Base-by-base conservation (phyloP, 2,113 vertebrate species). In the Aramus guarauna region DNA sequence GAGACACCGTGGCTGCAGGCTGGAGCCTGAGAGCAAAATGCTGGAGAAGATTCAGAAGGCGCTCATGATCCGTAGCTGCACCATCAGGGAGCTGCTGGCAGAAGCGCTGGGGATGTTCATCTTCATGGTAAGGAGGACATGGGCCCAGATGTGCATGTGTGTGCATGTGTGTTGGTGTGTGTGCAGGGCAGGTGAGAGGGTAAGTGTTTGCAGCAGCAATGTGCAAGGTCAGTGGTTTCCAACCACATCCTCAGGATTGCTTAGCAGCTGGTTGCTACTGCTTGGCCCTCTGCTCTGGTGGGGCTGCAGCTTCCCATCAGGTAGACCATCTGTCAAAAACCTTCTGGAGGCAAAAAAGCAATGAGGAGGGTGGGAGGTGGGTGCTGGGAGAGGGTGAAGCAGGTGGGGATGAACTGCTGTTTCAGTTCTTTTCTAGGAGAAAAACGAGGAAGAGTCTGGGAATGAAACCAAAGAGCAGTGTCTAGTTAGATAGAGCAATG, bases 61-160 rank as follows among this genome's bases (percentile, higher is more conserved):
- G 0, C 5, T 98, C 48, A 88, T 6, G 3, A 71, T 98, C 45
- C 97, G 43, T 66, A 98, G 92, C 43, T 14, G 48, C 64, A 27
- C 88, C 17, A 1, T 98, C 56, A 98, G 98, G 18, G 92, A 98
- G 81, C 94, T 97, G 91, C 94, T 99, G 45, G 98, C 98, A 74
- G 99, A 99, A 96, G 91, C 92, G 0, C 97, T 99, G 52, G 97
- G 98, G 94, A 99, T 98, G 3, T 99, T 98, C 91, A 94, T 99
- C 64, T 96, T 99, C 97, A 99, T 99, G 99, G 99, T 99, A 97
- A 97, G 97, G 22, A 90, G 34, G 4, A 78, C 13, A 52, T 2
- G 20, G 36, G 30, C 21, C 34, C 34, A 75, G 24, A 26, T 3
- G 5, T 41, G 29, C 2, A 1, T 73, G 48, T 76, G 3, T 24